Percentiles rank a stretch among this genome's conserved stretches.
Evolutionary conservation across 2,888 invertebrate species (phyloP).

Genomic region (Notodonta ziczac): DNA sequence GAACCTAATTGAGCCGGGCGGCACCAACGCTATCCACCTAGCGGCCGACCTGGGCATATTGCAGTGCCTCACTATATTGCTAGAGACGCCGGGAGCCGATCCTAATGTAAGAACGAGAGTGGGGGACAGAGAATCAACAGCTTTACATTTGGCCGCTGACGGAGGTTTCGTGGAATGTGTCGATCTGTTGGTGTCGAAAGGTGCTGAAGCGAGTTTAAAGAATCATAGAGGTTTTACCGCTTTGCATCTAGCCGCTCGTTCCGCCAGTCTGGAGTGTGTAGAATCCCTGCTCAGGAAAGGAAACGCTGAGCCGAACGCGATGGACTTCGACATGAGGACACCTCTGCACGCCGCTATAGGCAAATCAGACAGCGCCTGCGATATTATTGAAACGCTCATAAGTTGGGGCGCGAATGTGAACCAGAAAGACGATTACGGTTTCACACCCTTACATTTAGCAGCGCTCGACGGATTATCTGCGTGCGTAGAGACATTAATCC

Average conservation of each 20-base stretch:
- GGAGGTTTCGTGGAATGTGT: conserved; percentile 94
- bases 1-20: conserved; percentile 89
- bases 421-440: conserved; percentile 93
- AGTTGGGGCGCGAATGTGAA: conserved; percentile 93
- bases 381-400: conserved; percentile 91
- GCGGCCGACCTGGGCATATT: conserved; percentile 91
- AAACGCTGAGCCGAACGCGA: conserved; percentile 90
- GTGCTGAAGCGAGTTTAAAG: conserved; percentile 89
- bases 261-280: conserved; percentile 92
- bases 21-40: conserved; percentile 92
- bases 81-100: conserved; percentile 89
- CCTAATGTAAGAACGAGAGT: conserved; percentile 88
- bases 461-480: conserved; percentile 93
- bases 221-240: conserved; percentile 94
- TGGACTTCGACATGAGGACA: conserved; percentile 92
- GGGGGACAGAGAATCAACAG: conserved; percentile 90
- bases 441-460: conserved; percentile 93
- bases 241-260: conserved; percentile 92
- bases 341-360: conserved; percentile 93
- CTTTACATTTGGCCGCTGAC: conserved; percentile 94
- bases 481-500: conserved; percentile 93
- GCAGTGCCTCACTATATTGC: conserved; percentile 89
- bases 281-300: conserved; percentile 90
- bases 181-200: conserved; percentile 88
- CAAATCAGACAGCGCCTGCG: conserved; percentile 92